Conservation (phyloP, 2,797 vertebrate genomes). For the Leuciscus waleckii region DNA sequence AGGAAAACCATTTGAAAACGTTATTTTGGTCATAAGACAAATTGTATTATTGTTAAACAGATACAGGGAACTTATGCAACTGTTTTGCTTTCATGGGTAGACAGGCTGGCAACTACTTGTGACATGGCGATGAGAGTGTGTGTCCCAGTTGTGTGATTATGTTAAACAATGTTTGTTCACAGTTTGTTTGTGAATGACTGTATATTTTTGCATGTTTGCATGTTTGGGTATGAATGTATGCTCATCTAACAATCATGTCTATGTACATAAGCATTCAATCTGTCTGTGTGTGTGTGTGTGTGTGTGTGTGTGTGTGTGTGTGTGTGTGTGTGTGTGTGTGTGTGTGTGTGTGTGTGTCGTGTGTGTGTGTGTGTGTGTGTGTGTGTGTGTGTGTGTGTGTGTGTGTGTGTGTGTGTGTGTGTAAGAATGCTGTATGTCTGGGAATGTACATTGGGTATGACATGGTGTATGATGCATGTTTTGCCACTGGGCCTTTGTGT, state of each 20-base stretch:
- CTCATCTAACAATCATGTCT: constrained; percentile 10
- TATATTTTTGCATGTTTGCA: constrained; percentile 10
- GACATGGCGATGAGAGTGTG: constrained; percentile 11
- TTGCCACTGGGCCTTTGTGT: constrained; percentile 27
- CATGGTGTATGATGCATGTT: constrained; percentile 1
- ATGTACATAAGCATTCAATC: neutral
- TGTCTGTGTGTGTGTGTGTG: too few species aligned
- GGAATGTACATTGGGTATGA: constrained; percentile 15
- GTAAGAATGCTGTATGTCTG: neutral
- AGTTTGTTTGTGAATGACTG: constrained; percentile 7
- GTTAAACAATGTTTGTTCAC: constrained; percentile 25
- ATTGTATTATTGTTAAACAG: constrained; percentile 46
- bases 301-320: too few species aligned
- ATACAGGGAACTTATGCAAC: constrained; percentile 41
- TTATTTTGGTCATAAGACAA: constrained; percentile 46
- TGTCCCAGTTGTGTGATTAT: constrained; percentile 29
- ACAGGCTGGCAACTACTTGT: constrained; percentile 34
- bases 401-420: too few species aligned
- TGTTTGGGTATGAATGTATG: constrained; percentile 10
- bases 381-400: too few species aligned
- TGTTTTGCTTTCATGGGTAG: constrained; percentile 30
- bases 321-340: too few species aligned
- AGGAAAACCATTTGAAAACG: constrained; percentile 5
- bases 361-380: neutral
- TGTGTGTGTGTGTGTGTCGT: too few species aligned